Conservation (phyloP, 1,140 invertebrate species). For the Macrosteles quadrilineatus region DNA sequence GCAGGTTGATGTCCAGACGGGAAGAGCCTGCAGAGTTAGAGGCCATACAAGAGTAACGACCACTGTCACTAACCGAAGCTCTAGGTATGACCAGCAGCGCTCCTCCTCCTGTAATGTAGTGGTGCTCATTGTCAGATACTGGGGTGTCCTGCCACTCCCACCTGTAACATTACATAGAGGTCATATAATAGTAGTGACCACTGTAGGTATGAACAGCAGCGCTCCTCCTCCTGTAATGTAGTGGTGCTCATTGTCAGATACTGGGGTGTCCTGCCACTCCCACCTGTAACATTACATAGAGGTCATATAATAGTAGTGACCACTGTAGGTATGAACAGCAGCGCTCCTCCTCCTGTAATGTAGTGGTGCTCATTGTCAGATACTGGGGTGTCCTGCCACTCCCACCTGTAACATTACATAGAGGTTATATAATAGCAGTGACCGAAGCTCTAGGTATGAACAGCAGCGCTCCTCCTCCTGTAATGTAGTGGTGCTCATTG, state of each 20-base stretch:
- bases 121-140: constrained; percentile 6
- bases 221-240: no score
- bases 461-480: no score
- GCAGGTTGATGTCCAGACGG: constrained; percentile 3
- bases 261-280: no score
- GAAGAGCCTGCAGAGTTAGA: constrained; percentile 13
- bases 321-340: no score
- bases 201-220: no score
- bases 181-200: constrained; percentile 1
- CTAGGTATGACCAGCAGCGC: constrained; percentile 6
- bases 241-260: no score
- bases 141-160: not conserved
- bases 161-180: not conserved
- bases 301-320: not conserved
- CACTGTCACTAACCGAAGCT: constrained; percentile 9
- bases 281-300: no score
- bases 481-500: constrained; percentile 2
- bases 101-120: not conserved
- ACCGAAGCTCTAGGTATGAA: not conserved
- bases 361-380: no score
- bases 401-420: no score
- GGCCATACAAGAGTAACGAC: constrained; percentile 22
- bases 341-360: no score
- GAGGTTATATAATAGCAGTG: not conserved
- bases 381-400: no score